These are phyloP conservation scores for Cryptocheilus praepositus DNA, from an alignment of 2,888 invertebrate species.

Conservation along the genomic window DNA sequence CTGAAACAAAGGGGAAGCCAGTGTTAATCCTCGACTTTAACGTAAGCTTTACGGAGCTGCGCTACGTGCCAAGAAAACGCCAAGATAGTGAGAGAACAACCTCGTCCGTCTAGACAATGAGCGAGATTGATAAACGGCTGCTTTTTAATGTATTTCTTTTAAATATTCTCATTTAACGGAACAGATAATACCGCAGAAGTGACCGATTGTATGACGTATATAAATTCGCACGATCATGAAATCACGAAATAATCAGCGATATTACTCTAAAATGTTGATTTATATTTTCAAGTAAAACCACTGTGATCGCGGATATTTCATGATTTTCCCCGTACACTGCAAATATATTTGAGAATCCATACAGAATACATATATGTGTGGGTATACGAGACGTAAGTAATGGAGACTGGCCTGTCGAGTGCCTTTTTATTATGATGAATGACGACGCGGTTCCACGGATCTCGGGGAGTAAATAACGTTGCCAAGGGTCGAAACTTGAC, in stretches of 20 bases:
- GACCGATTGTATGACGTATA: no score
- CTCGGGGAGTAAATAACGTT: constrained; percentile 36
- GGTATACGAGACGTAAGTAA: constrained; percentile 29
- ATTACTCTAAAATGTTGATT: neutral
- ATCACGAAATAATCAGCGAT: neutral
- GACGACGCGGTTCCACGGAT: constrained; percentile 41
- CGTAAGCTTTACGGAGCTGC: no score
- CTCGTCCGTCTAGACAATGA: no score
- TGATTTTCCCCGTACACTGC: no score
- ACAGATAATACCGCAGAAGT: no score
- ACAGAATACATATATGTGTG: neutral
- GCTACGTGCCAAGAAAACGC: constrained; percentile 5
- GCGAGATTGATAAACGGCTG: no score
- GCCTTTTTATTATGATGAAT: constrained; percentile 58
- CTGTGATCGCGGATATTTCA: no score
- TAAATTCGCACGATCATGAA: neutral
- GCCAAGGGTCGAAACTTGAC: constrained; percentile 26
- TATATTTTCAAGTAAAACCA: neutral
- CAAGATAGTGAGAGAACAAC: neutral
- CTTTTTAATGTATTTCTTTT: no score
- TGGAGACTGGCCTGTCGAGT: constrained; percentile 44
- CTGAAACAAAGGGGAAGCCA: constrained; percentile 52
- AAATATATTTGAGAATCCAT: no score
- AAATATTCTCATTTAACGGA: no score
- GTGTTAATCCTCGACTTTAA: constrained; percentile 26